Evolutionary conservation across 2,113 vertebrate species (phyloP).

Genomic region (Prolemur simus): DNA sequence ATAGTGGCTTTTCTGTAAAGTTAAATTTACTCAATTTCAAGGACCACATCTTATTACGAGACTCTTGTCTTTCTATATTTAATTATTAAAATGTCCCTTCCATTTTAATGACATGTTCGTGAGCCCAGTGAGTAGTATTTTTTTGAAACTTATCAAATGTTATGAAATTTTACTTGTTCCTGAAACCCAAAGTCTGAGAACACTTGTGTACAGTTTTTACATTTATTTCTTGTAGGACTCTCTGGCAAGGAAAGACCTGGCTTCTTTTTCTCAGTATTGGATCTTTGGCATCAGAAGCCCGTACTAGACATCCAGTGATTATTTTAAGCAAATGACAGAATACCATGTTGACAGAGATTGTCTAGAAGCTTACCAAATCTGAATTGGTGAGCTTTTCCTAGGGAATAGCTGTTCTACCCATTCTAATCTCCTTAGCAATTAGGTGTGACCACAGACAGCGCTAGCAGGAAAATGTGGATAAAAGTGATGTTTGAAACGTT

Average conservation of each 20-base stretch:
- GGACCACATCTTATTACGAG: not conserved
- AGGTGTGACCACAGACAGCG: accelerated
- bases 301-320: not conserved
- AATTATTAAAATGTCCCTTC: not conserved
- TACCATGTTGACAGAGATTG: not conserved
- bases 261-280: not conserved
- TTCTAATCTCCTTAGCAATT: not conserved
- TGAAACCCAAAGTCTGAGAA: not conserved
- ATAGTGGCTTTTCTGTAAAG: not conserved
- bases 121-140: not conserved
- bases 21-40: not conserved
- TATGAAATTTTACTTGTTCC: not conserved
- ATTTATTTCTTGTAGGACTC: not conserved
- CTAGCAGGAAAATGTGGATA: accelerated
- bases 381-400: not conserved
- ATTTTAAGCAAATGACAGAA: not conserved
- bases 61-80: not conserved
- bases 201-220: not conserved
- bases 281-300: not conserved
- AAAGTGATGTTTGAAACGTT: accelerated
- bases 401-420: accelerated
- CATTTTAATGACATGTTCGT: not conserved
- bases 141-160: not conserved
- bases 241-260: not conserved
- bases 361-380: not conserved